A percentile compares a stretch with the other conserved stretches of the same genome.
phyloP scores from a whole-genome alignment of 2,888 invertebrate genomes.

The Athrips mouffetella region DNA sequence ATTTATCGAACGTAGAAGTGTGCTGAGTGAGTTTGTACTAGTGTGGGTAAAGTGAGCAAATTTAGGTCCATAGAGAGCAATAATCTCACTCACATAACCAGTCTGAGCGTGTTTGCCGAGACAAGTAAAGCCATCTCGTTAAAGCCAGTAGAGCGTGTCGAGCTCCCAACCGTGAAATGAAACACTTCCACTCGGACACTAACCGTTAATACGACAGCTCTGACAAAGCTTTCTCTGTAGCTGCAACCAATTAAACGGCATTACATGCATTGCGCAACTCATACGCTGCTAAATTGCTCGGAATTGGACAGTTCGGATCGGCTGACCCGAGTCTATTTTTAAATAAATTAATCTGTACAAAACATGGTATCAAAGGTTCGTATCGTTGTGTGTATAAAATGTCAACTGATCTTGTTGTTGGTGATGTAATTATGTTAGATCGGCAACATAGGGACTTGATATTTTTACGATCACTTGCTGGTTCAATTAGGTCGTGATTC shows the following conservation, averaged over 20 bases:
- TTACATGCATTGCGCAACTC: slow-evolving; percentile 26
- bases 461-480: background rate
- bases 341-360: too few species aligned
- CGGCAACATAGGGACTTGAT: slow-evolving; percentile 20
- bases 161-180: slow-evolving; percentile 67
- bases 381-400: slow-evolving; percentile 42
- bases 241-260: slow-evolving; percentile 33
- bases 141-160: slow-evolving; percentile 60
- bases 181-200: slow-evolving; percentile 70
- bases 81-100: slow-evolving; percentile 42
- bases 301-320: slow-evolving; percentile 18
- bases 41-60: background rate
- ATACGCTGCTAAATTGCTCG: slow-evolving; percentile 21
- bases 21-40: too few species aligned
- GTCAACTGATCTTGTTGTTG: slow-evolving; percentile 36
- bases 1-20: too few species aligned
- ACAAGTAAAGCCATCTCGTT: slow-evolving; percentile 57
- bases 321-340: too few species aligned
- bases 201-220: slow-evolving; percentile 64
- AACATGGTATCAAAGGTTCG: slow-evolving; percentile 21
- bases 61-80: slow-evolving; percentile 26
- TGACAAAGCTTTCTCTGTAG: slow-evolving; percentile 58
- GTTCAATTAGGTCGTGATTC: slow-evolving; percentile 8
- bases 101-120: slow-evolving; percentile 43
- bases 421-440: slow-evolving; percentile 31